These are phyloP conservation scores for Acipenser transmontanus DNA, from an alignment of 2,797 vertebrate genomes.

Conservation along the genomic window DNA sequence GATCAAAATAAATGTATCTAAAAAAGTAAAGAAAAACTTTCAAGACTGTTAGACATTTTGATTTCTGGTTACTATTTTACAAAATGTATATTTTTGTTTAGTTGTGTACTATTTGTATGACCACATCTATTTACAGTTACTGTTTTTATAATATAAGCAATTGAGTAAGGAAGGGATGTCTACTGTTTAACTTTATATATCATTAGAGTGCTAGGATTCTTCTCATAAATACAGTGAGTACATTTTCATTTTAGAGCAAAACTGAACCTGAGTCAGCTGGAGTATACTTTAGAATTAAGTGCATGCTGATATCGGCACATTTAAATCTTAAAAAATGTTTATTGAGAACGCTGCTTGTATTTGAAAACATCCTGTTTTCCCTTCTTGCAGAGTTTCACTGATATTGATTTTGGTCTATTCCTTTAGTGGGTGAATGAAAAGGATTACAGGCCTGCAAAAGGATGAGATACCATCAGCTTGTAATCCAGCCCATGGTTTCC, in stretches of 20 bases:
- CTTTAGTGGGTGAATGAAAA: conserved; percentile 74
- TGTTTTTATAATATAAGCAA: too few species aligned
- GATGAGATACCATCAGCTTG: conserved; percentile 95
- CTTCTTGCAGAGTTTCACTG: conserved; percentile 48
- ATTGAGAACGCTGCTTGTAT: conserved; percentile 39
- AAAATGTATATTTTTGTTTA: too few species aligned
- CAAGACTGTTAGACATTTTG: too few species aligned
- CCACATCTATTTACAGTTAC: too few species aligned
- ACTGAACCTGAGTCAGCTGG: not conserved
- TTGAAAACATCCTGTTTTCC: conserved; percentile 48
- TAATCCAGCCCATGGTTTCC: conserved; percentile 98
- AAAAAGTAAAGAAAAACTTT: too few species aligned
- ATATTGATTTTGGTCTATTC: conserved; percentile 78
- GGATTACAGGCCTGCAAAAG: conserved; percentile 91
- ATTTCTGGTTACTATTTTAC: too few species aligned
- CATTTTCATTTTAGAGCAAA: not conserved
- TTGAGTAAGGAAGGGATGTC: too few species aligned
- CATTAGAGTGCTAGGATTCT: too few species aligned
- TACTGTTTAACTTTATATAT: too few species aligned
- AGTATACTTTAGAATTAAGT: not conserved
- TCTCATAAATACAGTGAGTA: too few species aligned
- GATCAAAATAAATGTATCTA: too few species aligned
- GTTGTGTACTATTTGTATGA: too few species aligned
- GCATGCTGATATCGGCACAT: not conserved
- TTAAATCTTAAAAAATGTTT: conserved; percentile 15